These are phyloP conservation scores for Epinotia bilunana DNA, from an alignment of 2,888 invertebrate genomes.

Conservation along the genomic window DNA sequence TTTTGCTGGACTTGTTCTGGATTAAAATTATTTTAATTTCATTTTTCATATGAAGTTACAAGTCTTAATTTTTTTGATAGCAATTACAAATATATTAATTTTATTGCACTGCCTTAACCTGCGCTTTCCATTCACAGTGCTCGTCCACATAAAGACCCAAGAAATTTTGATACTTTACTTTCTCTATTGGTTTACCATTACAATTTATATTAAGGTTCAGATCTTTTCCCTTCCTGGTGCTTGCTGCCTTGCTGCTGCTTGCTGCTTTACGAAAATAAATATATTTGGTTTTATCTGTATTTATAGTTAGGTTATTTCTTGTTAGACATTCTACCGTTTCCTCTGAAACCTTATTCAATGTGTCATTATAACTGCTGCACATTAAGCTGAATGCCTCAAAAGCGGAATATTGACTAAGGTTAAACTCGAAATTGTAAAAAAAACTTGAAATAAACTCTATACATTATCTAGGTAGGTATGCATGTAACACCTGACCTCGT, in stretches of 20 bases:
- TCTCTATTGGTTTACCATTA: background rate
- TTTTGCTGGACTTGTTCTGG: no score
- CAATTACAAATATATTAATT: background rate
- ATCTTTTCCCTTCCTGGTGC: background rate
- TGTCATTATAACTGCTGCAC: background rate
- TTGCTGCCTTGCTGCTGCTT: no score
- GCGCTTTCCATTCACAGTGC: background rate
- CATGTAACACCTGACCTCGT: no score
- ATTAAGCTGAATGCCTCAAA: no score
- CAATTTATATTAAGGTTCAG: background rate
- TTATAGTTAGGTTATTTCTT: background rate
- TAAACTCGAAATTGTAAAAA: no score
- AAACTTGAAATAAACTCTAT: no score
- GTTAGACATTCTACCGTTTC: conserved; percentile 6
- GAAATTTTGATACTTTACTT: background rate
- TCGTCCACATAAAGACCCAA: background rate
- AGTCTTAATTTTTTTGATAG: no score
- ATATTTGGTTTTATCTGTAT: background rate
- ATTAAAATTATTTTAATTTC: no score
- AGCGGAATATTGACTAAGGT: no score
- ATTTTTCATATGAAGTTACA: no score
- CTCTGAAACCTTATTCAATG: background rate
- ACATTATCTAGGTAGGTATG: no score
- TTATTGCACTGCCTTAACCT: background rate
- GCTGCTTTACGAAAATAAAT: background rate